Base-by-base conservation (phyloP, 2,888 invertebrate species). In the Hybos culiciformis region DNA sequence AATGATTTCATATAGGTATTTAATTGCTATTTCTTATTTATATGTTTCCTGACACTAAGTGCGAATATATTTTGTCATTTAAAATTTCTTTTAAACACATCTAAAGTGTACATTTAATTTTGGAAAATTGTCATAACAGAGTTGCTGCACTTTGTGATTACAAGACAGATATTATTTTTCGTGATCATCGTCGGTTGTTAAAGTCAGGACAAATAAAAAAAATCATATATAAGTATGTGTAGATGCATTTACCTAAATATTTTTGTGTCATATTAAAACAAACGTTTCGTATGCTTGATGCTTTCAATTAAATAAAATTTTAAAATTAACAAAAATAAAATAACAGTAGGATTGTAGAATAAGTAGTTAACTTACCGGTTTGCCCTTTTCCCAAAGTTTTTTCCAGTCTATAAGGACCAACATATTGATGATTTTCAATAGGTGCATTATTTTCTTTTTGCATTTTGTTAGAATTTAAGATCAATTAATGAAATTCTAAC, bases 331-430 rank as follows among this genome's bases (percentile, higher is more conserved):
- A 5, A 17, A 18, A 37, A 19, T 24, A 24, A 24, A 24, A 24
- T 8, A 24, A 24, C 24, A 24, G 11, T 8, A 24, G 7, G 11
- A 24, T 37, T 18, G 7, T 20, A 24, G 23, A 37, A 31, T 14
- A 20, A 36, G 23, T 39, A 18, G n/a, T 38, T 41, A 46, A 62
- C 71, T 71, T 71, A 97, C 97, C 98, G 68, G 98, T 98, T 72
- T 98, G 98, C 52, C 98, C 98, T 70, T 98, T 98, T 57, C 98
- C 98, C 52, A 98, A 78, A 43, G 98, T 98, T 70, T 97, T 98
- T 70, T 98, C 98, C 69, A 98, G 76, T 67, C 96, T 77, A 73
- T 96, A 98, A 47, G 98, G 97, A 56, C 98, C 98, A 60, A 98
- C 97, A 73, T 93, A 97, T 70, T 91, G 87, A 66, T 87, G 86